Evolutionary conservation across 2,888 invertebrate species (phyloP), one percentile per base, ranked within the genome.

Genomic region (Epirrhoe tristata): DNA sequence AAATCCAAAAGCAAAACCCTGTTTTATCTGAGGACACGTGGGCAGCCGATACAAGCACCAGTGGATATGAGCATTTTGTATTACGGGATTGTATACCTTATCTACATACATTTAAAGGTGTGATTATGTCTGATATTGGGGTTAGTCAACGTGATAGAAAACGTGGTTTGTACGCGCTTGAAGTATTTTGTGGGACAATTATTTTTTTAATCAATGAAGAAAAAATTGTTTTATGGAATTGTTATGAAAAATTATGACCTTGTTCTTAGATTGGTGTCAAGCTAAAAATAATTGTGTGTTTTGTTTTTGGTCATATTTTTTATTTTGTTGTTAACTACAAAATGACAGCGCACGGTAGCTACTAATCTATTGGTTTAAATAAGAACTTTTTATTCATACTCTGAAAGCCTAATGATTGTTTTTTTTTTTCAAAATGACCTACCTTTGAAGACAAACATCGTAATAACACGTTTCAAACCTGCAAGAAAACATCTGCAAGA

Each of bases 21-120:
- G 43, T 46, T 66, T 65, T 36, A 65, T 60, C 56, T 46, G 43
- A 56, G 39, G 48, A 51, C 59, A 65, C 64, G 58, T 59, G 59
- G 56, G 51, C 32, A 51, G 46, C 51, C 51, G 58, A 51, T 65
- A 36, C 58, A 51, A 55, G 55, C 56, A 59, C 56, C 60, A 66
- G 17, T 56, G 32, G 60, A 46, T 65, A 53, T 57, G 39, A 60
- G 32, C 12, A 8, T 7, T 31, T 34, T 54, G n/a, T 39, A 24
- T 14, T 12, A n/a, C 32, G 0, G 39, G 32, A 65, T 32, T 51
- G 51, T 51, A 17, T 34, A 16, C 46, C 50, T 48, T 65, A 8
- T 55, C 0, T 1, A 8, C 8, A 6, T 12, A 8, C 31, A n/a
- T 12, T 32, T 54, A 59, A 17, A 50, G 48, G 1, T 17, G 36